Evolutionary conservation across 2,113 vertebrate genomes (phyloP), one percentile per base, ranked within the genome.

Genomic region (Peromyscus californicus): DNA sequence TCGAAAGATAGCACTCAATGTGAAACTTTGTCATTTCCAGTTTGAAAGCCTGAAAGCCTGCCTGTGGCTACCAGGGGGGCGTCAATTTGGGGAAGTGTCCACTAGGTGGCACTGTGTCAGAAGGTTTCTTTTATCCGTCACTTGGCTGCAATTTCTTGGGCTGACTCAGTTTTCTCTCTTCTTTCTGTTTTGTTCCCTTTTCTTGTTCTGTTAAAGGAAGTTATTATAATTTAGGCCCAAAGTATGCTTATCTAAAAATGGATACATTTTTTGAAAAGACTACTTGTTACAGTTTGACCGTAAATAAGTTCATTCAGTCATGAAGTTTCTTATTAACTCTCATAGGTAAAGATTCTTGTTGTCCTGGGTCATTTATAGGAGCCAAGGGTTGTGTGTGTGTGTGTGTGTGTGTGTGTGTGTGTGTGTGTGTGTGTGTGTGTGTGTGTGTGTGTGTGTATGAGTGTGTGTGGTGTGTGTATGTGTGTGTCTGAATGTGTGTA

Each of bases 61-160:
- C 4, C 67, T 24, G 3, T 3, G 26, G 15, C 29, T 76, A 36
- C n/a, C 74, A 15, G 67, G 11, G 11, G 7, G 15, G 1, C 15
- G 76, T 59, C 93, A 48, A 42, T 96, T 87, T 24, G 5, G 13
- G 8, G 13, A 24, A 48, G 4, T 0, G 54, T 63, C 97, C 98
- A 95, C 97, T 65, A 98, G 98, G 90, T 97, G 97, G 98, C 97
- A 94, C 91, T 97, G 85, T 95, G 87, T 93, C 70, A 93, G 95
- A 97, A 69, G 94, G 9, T 94, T 97, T 97, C 90, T 93, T 91
- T 80, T 13, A 87, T 63, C 26, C 61, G 76, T 36, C 70, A 26
- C 0, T 93, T 17, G 78, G 78, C 91, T 22, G 45, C 0, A 31
- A 57, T 91, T 89, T 76, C 54, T 88, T 57, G 36, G 70, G 79